These are phyloP conservation scores for Heliconius erato DNA, from an alignment of 2,888 invertebrate species.

Conservation along the genomic window DNA sequence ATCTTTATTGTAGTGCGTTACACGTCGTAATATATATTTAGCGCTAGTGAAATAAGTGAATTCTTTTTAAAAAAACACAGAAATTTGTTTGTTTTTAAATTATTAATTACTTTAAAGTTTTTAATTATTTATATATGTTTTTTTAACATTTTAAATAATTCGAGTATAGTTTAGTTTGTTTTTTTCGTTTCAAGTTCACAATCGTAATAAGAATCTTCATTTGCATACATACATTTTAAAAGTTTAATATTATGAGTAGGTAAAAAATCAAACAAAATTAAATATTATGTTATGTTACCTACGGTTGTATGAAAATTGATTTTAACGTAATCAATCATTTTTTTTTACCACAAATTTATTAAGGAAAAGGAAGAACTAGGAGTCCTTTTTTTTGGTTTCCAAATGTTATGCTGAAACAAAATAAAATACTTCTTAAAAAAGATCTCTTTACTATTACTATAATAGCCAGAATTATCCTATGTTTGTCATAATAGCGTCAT, in stretches of 20 bases:
- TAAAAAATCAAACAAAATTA: background rate
- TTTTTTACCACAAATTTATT: background rate
- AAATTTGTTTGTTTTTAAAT: constrained; percentile 28
- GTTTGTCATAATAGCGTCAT: background rate
- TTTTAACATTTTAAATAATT: constrained; percentile 6
- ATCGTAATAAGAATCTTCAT: background rate
- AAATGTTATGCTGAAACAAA: background rate
- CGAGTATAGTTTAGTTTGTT: constrained; percentile 2
- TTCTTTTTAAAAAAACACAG: background rate
- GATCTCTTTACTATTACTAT: background rate
- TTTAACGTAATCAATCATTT: background rate
- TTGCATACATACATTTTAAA: background rate
- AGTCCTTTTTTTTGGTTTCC: background rate
- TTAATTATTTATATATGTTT: background rate
- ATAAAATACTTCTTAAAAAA: background rate
- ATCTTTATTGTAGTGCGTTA: constrained; percentile 70
- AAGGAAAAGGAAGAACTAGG: background rate
- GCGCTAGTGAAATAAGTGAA: constrained; percentile 30
- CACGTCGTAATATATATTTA: constrained; percentile 47
- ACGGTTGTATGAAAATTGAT: background rate
- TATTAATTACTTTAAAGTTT: background rate
- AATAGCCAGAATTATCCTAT: background rate
- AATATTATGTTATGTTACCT: background rate
- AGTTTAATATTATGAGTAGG: background rate
- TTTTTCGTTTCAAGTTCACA: background rate